Base-by-base conservation (phyloP, 2,888 invertebrate genomes). In the Watsonalla cultraria region DNA sequence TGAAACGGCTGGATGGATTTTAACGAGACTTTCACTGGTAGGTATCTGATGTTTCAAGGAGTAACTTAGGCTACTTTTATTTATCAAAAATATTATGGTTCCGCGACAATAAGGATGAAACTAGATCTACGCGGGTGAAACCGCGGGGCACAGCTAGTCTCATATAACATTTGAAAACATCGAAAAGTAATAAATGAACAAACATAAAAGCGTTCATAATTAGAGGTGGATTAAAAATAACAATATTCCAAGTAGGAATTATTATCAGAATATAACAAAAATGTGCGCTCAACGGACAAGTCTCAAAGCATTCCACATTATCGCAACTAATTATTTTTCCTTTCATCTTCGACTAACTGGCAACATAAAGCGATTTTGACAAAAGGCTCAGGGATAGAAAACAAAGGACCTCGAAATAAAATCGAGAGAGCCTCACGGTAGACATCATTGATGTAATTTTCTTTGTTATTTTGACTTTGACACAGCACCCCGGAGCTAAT, bases 401-500 rank as follows among this genome's bases (percentile, higher is more conserved):
- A 83, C 83, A 86, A 84, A 82, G 77, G 76, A 72, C 58, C 63
- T 64, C 65, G 60, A 75, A 80, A 80, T 78, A 77, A 79, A 85
- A 80, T 80, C 71, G 70, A 71, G 72, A 77, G 70, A 68, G 66
- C 68, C 70, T 65, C 62, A 69, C 67, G 24, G 66, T 66, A 69
- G 70, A 69, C 71, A 68, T 77, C 70, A 76, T 78, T 76, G 72
- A 64, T 65, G 72, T 72, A 74, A 78, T 76, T 74, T 75, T 75
- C 82, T 84, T 85, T 84, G 82, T 84, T 78, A 74, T 72, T 71
- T 55, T 63, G 65, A 62, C 62, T 67, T 64, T 65, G 65, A 61
- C 60, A 66, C 47, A 61, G 59, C 49, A 65, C 52, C 56, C 53
- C 51, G 54, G 54, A 57, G 62, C 33, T 13, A 37, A 37, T 37